Conservation (phyloP, 1,140 invertebrate genomes). For the Mamestra configurata region DNA sequence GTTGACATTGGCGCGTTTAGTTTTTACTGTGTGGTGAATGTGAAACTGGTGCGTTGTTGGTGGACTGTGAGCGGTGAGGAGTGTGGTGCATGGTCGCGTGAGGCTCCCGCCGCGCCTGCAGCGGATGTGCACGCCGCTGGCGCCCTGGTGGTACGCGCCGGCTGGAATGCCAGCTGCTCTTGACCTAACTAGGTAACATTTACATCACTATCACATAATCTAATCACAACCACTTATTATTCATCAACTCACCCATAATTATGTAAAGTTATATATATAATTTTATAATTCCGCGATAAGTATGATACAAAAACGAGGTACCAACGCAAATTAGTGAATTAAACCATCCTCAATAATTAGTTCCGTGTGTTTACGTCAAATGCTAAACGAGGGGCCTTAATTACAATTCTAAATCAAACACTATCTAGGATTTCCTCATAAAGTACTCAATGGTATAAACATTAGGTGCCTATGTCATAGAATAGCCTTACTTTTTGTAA, state of each 20-base stretch:
- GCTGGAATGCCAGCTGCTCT: conserved; percentile 87
- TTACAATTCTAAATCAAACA: conserved; percentile 24
- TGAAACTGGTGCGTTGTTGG: conserved; percentile 63
- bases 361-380: conserved; percentile 47
- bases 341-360: conserved; percentile 39
- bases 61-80: conserved; percentile 54
- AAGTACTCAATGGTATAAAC: conserved; percentile 14
- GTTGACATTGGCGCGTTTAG: conserved; percentile 72
- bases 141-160: conserved; percentile 77
- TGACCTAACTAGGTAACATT: conserved; percentile 84
- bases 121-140: conserved; percentile 86
- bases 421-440: conserved; percentile 15
- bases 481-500: conserved; percentile 12
- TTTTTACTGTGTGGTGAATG: conserved; percentile 72
- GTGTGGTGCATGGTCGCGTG: conserved; percentile 71
- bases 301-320: conserved; percentile 18
- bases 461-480: neutral
- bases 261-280: conserved; percentile 13
- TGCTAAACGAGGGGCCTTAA: conserved; percentile 2
- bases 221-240: conserved; percentile 12
- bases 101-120: conserved; percentile 63
- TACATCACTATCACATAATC: conserved; percentile 37
- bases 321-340: neutral
- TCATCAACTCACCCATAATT: neutral
- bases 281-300: neutral